phyloP scores from a whole-genome alignment of 2,113 vertebrate species.

The Mesoclemmys tuberculata region DNA sequence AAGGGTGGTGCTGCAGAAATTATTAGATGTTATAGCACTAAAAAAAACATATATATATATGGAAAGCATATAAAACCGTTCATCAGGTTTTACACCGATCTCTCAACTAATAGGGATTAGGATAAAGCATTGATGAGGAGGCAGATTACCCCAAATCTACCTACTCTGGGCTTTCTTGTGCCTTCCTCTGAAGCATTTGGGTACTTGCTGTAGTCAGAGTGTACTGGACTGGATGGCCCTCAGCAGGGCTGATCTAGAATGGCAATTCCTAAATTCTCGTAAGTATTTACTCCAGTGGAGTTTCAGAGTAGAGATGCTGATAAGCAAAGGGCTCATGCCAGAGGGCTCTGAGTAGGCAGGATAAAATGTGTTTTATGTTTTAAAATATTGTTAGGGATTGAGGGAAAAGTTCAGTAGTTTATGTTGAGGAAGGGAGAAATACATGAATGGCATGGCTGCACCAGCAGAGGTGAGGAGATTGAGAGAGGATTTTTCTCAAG shows the following conservation, averaged over 20 bases:
- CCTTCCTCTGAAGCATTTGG: background rate
- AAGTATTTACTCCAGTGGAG: background rate
- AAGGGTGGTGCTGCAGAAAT: background rate
- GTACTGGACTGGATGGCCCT: background rate
- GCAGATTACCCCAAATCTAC: background rate
- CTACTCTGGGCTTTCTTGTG: background rate
- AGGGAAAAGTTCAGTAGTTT: background rate
- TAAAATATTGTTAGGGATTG: background rate
- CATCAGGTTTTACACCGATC: background rate
- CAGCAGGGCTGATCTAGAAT: background rate
- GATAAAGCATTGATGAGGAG: background rate
- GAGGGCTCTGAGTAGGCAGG: background rate
- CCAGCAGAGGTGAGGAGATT: background rate
- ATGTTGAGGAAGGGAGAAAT: background rate
- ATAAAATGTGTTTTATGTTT: background rate
- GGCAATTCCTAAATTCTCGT: background rate
- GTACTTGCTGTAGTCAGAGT: background rate
- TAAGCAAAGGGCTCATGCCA: accelerated
- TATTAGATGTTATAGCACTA: background rate
- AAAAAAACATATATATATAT: no score
- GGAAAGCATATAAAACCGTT: background rate
- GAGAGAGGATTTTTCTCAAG: background rate
- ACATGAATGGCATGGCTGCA: background rate
- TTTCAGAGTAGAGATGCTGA: background rate
- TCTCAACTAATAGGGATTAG: background rate